Conservation (phyloP, 2,888 invertebrate genomes). For the Athalia cordata region DNA sequence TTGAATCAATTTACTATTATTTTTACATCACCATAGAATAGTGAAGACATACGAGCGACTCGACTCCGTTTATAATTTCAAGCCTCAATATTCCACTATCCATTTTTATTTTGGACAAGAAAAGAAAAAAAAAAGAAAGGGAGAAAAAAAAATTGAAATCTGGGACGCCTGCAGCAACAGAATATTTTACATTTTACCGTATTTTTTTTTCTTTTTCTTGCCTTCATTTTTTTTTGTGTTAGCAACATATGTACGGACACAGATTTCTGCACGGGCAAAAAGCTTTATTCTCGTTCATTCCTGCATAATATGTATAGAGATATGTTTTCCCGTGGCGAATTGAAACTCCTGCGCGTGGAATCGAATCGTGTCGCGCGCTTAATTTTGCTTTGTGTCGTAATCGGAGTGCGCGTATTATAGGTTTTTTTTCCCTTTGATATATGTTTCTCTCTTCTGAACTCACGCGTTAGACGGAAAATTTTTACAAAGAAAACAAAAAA, state of each 20-base stretch:
- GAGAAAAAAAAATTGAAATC: no score
- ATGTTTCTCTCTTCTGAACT: constrained; percentile 10
- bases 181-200: no score
- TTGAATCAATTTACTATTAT: constrained; percentile 5
- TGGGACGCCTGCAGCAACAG: no score
- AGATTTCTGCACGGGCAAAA: neutral
- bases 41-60: neutral
- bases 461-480: neutral
- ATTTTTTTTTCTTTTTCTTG: neutral
- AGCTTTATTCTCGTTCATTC: constrained; percentile 11
- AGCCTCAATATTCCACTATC: no score
- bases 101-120: no score
- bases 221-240: neutral
- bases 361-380: constrained; percentile 30
- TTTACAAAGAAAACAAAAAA: neutral
- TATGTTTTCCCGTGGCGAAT: neutral
- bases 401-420: constrained; percentile 17
- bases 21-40: neutral
- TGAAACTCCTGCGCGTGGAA: constrained; percentile 13
- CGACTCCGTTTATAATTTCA: neutral
- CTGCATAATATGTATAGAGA: no score
- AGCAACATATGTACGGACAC: neutral
- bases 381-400: constrained; percentile 27
- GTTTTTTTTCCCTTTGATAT: constrained; percentile 31
- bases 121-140: no score